Base-by-base conservation (phyloP, 2,113 vertebrate genomes). In the Furnarius figulus region DNA sequence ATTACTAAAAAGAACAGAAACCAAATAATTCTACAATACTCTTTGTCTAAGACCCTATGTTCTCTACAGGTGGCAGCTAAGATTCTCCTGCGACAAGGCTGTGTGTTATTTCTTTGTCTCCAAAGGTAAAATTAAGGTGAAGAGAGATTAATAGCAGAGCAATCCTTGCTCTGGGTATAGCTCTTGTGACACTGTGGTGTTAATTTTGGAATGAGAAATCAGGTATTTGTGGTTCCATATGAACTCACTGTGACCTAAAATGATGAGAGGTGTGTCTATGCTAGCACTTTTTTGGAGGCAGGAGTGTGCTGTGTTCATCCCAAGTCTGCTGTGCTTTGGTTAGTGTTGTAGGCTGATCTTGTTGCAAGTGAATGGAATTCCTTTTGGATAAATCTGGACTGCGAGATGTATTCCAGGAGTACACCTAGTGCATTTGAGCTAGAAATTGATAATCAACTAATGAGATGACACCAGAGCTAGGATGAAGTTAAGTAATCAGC, bases 41-140 rank as follows among this genome's bases (percentile, higher is more conserved):
- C 79, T 89, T 83, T 85, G 28, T 78, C 47, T 67, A 37, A 37
- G 42, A 13, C 31, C 74, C 39, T 22, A 21, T 8, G 17, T 75
- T 85, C 31, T 87, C 39, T 87, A 12, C 61, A 92, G 79, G 42
- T 65, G 68, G 39, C 75, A 76, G 18, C 49, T 44, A 58, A 68
- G 46, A 77, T 81, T 83, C 55, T 33, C 11, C 25, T 86, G 75
- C 35, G 42, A 14, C 42, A 58, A 46, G 79, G 67, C 61, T 67
- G 14, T 66, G 67, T 85, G 47, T 89, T 92, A 53, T 8, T 68
- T 24, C 73, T 66, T 86, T 12, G 22, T 30, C 49, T 88, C 44
- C 71, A 56, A 76, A 93, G 76, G 67, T 82, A 92, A 85, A 94
- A 80, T 67, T 63, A 56, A 93, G 59, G 55, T 87, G 63, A 77